Evolutionary conservation across 2,888 invertebrate genomes (phyloP), one percentile per base, ranked within the genome.

Genomic region (Cantharis lateralis): DNA sequence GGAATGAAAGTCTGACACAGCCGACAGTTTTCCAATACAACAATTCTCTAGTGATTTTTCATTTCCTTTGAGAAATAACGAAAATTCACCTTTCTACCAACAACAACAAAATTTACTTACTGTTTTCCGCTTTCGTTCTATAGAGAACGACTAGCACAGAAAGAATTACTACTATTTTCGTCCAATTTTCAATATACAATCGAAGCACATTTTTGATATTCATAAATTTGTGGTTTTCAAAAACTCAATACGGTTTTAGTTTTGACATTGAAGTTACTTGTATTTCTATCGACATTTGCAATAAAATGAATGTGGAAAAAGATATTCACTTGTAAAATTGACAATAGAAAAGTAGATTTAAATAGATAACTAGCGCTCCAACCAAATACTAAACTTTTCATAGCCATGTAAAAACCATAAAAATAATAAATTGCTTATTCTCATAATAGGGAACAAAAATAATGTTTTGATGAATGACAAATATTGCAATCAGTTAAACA

Each of bases 11-110:
- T 70, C 72, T 72, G 72, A 72, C 70, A 72, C 64, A 66, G 13
- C 64, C 48, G 76, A 74, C 76, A 77, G 72, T 77, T 77, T 77
- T 77, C 76, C 76, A 70, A 77, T 77, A 77, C 63, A 72, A 70
- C 70, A 74, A 77, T 74, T 70, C 76, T 77, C 73, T 71, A 71
- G 76, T 70, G 76, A 76, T 76, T 76, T 72, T 70, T 72, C 76
- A 72, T 72, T 76, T 76, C 76, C 72, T 76, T 24, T 15, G 69
- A 70, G 72, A 76, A 76, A 76, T 72, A 71, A 69, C 72, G 76
- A 64, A 76, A 76, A 76, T 76, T 76, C 72, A 70, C 76, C 76
- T 75, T 75, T 71, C 68, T 28, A 62, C 62, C 20, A 68, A 16
- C 68, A 66, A 32, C 73, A 73, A 73, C 24, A 73, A 73, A 68